Percentiles rank a stretch among this genome's conserved stretches.
Conservation (phyloP, 1,140 invertebrate genomes). For the Pseudomyrmex concolor region DNA sequence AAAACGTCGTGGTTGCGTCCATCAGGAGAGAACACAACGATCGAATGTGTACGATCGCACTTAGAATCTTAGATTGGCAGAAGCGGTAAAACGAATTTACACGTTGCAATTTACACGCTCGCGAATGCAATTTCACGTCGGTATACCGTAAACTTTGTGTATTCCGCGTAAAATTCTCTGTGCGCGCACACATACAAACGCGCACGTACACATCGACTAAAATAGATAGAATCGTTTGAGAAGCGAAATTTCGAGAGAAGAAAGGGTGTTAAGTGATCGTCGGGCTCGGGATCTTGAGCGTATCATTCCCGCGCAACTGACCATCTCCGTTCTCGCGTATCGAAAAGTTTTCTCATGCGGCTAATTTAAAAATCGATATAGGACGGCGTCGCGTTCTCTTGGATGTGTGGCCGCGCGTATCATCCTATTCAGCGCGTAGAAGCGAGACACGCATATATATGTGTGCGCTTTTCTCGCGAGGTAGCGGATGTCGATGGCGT, state of each 20-base stretch:
- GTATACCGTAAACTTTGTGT: constrained; percentile 14
- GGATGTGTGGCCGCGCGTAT: constrained; percentile 38
- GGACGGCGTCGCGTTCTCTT: constrained; percentile 25
- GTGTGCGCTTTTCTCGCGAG: constrained; percentile 14
- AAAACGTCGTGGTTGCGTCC: too few species aligned
- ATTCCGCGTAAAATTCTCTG: constrained; percentile 5
- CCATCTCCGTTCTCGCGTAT: too few species aligned
- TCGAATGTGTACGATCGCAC: neutral
- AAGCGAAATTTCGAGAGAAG: neutral
- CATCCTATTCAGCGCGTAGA: constrained; percentile 30
- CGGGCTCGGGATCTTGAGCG: neutral
- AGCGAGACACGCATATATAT: neutral
- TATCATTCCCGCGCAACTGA: neutral
- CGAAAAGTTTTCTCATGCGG: constrained; percentile 28
- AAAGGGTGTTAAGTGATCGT: neutral
- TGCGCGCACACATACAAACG: too few species aligned
- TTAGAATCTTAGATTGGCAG: neutral
- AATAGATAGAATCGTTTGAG: neutral
- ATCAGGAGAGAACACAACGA: neutral
- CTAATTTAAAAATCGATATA: constrained; percentile 56
- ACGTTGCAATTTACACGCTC: constrained; percentile 21
- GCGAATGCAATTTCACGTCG: neutral
- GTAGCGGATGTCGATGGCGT: constrained; percentile 32
- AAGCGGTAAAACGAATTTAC: constrained; percentile 2
- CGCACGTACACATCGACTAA: neutral